A percentile compares a stretch with the other conserved stretches of the same genome.
phyloP scores from a whole-genome alignment of 2,113 vertebrate genomes.

The Castor canadensis region DNA sequence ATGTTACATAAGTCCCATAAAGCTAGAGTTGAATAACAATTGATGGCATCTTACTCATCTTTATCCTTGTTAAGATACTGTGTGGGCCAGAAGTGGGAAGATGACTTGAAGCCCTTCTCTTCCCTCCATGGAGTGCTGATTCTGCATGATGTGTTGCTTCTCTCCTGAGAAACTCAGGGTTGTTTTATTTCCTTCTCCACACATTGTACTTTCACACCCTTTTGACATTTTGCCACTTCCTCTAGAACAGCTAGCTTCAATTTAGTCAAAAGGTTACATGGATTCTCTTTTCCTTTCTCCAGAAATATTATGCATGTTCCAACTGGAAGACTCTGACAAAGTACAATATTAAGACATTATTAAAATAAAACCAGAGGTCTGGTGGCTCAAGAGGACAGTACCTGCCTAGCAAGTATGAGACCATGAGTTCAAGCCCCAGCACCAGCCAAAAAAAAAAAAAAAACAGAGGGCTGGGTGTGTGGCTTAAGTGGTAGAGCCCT shows the following conservation, averaged over 20 bases:
- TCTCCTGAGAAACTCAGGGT: neutral
- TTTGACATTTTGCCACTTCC: neutral
- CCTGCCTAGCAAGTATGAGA: too few relatives aligned
- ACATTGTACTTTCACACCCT: neutral
- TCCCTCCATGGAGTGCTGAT: neutral
- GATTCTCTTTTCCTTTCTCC: neutral
- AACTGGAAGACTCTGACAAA: neutral
- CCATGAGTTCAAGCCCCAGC: too few relatives aligned
- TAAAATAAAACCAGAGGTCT: too few relatives aligned
- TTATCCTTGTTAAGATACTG: neutral
- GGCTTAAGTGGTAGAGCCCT: neutral
- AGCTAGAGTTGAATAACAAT: neutral
- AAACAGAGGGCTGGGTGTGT: too few relatives aligned
- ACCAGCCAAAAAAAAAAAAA: too few relatives aligned
- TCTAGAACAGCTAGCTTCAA: neutral
- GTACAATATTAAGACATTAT: neutral
- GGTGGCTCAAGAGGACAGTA: too few relatives aligned
- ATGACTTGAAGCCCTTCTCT: neutral
- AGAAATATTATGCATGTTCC: neutral
- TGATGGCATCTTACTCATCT: neutral
- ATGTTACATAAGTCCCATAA: neutral
- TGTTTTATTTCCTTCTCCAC: neutral
- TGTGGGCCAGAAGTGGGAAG: neutral
- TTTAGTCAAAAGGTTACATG: neutral
- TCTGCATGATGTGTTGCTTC: neutral